phyloP scores from a whole-genome alignment of 2,797 vertebrate genomes.

The Eulemur coronatus region DNA sequence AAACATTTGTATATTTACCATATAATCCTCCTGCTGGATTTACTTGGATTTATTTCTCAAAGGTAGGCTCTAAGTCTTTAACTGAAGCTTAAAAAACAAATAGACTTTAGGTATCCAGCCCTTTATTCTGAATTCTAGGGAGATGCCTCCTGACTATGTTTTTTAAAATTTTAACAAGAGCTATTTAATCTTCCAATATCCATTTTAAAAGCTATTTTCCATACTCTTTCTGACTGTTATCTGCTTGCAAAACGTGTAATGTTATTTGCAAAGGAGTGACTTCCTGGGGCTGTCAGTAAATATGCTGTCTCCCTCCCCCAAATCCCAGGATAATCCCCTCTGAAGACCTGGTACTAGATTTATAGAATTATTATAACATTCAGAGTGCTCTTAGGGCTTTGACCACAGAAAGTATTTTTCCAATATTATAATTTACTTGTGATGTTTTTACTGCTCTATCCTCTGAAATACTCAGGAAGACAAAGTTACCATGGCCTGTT shows the following conservation, averaged over 20 bases:
- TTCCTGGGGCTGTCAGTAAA: not conserved
- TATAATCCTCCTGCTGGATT: slow-evolving; percentile 44
- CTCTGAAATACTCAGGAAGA: slow-evolving; percentile 38
- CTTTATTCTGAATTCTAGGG: slow-evolving; percentile 6
- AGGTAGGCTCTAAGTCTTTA: slow-evolving; percentile 65
- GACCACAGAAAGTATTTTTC: slow-evolving; percentile 43
- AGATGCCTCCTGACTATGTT: not conserved
- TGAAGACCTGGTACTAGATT: slow-evolving; percentile 16
- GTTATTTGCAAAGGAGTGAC: slow-evolving; percentile 3
- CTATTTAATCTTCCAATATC: not conserved
- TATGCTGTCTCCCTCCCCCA: not conserved
- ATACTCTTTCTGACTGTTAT: not conserved
- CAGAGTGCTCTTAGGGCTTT: slow-evolving; percentile 1
- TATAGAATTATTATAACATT: slow-evolving; percentile 37
- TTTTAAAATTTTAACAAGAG: slow-evolving; percentile 36
- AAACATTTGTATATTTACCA: slow-evolving; percentile 40
- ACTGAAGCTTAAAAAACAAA: slow-evolving; percentile 52
- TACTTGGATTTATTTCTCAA: slow-evolving; percentile 66
- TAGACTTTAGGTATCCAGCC: slow-evolving; percentile 17
- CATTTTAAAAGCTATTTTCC: slow-evolving; percentile 16
- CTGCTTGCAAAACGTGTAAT: slow-evolving; percentile 5
- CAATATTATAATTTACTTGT: slow-evolving; percentile 21
- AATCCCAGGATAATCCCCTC: slow-evolving; percentile 19
- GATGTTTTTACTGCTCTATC: not conserved
- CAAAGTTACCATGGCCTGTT: not conserved